Evolutionary conservation across 2,797 vertebrate species (phyloP).

Genomic region (Anabacerthia variegaticeps): DNA sequence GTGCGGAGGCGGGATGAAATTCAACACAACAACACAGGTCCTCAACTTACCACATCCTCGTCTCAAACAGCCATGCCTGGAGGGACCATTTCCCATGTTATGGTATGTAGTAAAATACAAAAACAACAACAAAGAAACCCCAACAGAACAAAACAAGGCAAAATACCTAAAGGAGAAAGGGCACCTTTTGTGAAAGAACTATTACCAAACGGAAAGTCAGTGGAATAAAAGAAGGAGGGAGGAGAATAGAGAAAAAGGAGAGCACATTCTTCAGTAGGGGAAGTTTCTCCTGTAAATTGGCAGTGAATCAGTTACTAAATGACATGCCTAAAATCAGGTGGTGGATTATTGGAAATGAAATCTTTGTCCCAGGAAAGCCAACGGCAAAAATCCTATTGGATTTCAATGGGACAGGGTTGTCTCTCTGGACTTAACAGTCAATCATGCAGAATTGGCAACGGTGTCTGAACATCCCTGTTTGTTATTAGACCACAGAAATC

Average conservation of each 20-base stretch:
- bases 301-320: conserved; percentile 38
- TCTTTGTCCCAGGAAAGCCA: conserved; percentile 65
- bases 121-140: neutral
- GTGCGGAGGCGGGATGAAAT: conserved; percentile 43
- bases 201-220: neutral
- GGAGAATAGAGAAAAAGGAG: neutral
- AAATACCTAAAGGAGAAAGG: neutral
- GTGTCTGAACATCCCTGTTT: neutral
- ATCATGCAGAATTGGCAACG: conserved; percentile 47
- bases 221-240: rapidly evolving
- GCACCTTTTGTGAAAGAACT: neutral
- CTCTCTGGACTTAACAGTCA: conserved; percentile 51
- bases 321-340: conserved; percentile 59
- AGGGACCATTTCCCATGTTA: conserved; percentile 17
- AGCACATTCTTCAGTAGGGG: neutral
- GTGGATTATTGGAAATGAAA: conserved; percentile 57
- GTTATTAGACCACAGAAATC: conserved; percentile 59
- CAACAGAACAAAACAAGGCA: neutral
- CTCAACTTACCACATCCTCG: neutral
- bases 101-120: conserved; percentile 10
- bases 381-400: conserved; percentile 55
- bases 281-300: conserved; percentile 41
- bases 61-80: conserved; percentile 9
- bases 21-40: neutral
- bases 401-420: conserved; percentile 43